Evolutionary conservation across 2,113 vertebrate species (phyloP), one percentile per base, ranked within the genome.

Genomic region (Chloroceryle aenea): DNA sequence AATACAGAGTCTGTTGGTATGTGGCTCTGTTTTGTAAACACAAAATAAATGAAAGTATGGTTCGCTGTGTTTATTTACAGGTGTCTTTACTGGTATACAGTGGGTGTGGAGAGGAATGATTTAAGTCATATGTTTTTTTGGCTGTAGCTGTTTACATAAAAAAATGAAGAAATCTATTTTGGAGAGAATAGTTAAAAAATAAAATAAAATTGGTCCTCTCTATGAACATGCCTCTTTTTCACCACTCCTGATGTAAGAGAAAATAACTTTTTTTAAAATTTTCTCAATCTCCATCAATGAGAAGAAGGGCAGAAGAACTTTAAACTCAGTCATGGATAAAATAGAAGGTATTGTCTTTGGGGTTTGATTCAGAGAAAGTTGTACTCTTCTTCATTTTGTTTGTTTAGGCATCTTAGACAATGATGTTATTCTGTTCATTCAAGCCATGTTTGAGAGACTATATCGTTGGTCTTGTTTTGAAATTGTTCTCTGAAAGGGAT

Each of bases 191-290:
- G 17, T 47, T 38, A 75, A 85, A 9, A 19, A 23, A 36, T 4
- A 45, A 20, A 3, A 1, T 10, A n/a, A 56, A 25, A 22, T 1
- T 22, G 0, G 1, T 42, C 23, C 7, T 34, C 0, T 47, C 4
- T 56, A 23, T 45, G 32, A 87, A 45, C 0, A 1, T 22, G 10
- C 48, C 27, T 40, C 18, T 48, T 52, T 76, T 85, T 71, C 26
- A 80, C 6, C 10, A 16, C 9, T 34, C 12, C 32, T 47, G 10
- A 5, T 48, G 6, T 45, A 67, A 66, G 21, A 81, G 4, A 55
- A 94, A 69, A 55, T 8, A 66, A 55, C 0, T 29, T 10, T 81
- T 82, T 72, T 55, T 17, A 21, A 56, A 12, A 32, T 62, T 56
- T 25, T 58, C 21, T 63, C 53, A n/a, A 5, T 34, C 25, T 48